Evolutionary conservation across 2,888 invertebrate species (phyloP), one percentile per base, ranked within the genome.

Genomic region (Drosophila siamana): DNA sequence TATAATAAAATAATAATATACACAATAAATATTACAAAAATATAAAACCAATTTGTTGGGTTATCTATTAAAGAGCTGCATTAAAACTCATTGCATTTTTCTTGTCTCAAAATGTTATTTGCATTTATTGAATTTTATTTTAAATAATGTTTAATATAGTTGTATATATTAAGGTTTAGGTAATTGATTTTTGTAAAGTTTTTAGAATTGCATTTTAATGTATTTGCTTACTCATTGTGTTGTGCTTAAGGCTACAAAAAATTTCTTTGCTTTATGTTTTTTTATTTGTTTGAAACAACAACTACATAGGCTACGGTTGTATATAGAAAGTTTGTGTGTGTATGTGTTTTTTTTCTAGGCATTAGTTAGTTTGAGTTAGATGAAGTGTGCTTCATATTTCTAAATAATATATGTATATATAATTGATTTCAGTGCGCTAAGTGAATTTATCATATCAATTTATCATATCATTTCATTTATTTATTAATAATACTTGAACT

Each of bases 21-120:
- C 72, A 80, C 68, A 81, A 81, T 86, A 77, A 74, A 84, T 71
- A 84, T 70, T 74, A 48, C 61, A 69, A 69, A 54, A 68, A 73
- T 57, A 57, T 54, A 61, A 67, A 44, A 47, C 28, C 6, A 22
- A 36, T 19, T 43, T 36, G 8, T 13, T 36, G 24, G 5, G n/a
- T 6, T 11, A 7, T 16, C n/a, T 16, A 0, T 9, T 5, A 26
- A 15, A 4, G 28, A 15, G 4, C 4, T n/a, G 4, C 13, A n/a
- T 22, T 16, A 28, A 48, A 54, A 68, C 47, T 15, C 26, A 15
- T 26, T 22, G 41, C 1, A 4, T 30, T 47, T 38, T 33, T 48
- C 43, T 59, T 19, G 9, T 66, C 30, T 70, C 43, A 70, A 76
- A 80, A 72, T 50, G 16, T 54, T 28, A n/a, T 56, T 28, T 62